These are phyloP conservation scores for Enteromius anoplus DNA, from an alignment of 2,797 vertebrate genomes.

Conservation along the genomic window DNA sequence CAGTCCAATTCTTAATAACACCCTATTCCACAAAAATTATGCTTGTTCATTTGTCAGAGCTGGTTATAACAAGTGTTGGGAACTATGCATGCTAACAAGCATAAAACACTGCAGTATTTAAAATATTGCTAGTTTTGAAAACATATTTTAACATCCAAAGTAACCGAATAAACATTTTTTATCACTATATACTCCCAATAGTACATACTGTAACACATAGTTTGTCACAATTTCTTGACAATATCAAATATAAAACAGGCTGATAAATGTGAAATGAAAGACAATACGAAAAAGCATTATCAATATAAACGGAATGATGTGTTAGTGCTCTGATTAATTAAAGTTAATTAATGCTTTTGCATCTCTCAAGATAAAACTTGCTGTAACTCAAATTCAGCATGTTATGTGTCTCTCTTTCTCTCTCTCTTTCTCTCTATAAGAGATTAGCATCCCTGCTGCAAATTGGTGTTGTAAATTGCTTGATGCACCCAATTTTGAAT, in stretches of 20 bases:
- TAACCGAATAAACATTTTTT: background rate
- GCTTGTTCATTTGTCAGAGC: background rate
- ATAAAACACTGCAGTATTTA: background rate
- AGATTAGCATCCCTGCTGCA: background rate
- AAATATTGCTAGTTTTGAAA: background rate
- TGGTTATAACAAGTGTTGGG: too few species aligned
- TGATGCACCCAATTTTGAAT: background rate
- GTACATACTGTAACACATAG: background rate
- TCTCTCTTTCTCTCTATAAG: background rate
- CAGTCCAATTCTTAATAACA: background rate
- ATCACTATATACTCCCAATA: background rate
- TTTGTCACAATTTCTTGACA: background rate
- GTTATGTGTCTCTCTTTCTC: background rate
- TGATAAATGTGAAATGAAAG: background rate
- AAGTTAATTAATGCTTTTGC: background rate
- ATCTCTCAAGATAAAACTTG: background rate
- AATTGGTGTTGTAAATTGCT: background rate
- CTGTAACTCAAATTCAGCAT: background rate
- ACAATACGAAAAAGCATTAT: background rate
- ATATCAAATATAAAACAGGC: slow-evolving; percentile 1
- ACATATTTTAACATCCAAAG: background rate
- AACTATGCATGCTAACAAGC: background rate
- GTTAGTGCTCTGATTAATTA: background rate
- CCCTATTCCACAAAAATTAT: background rate
- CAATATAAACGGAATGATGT: background rate